Percentiles rank a stretch among this genome's conserved stretches.
These are phyloP conservation scores for Adelognathus sp. DNA, from an alignment of 2,888 invertebrate species.

Conservation along the genomic window DNA sequence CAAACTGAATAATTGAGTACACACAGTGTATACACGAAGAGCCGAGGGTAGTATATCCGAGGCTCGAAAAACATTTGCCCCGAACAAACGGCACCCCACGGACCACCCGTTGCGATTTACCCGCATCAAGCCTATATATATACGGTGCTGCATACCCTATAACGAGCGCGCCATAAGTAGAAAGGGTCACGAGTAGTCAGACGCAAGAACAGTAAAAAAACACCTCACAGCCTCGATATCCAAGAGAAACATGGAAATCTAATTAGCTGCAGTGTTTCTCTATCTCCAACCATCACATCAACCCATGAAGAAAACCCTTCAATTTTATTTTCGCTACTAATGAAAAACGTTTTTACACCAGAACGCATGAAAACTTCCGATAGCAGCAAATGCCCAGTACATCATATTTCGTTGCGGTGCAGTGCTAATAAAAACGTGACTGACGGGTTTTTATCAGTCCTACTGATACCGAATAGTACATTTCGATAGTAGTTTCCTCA, in stretches of 20 bases:
- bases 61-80: conserved; percentile 13
- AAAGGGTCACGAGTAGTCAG: conserved; percentile 23
- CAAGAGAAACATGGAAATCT: background rate
- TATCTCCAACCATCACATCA: background rate
- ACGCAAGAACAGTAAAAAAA: background rate
- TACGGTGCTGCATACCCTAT: background rate
- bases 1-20: background rate
- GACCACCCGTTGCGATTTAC: conserved; percentile 16
- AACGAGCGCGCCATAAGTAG: conserved; percentile 5
- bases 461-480: background rate
- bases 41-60: background rate
- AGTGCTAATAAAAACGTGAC: conserved; percentile 22
- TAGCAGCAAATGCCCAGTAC: conserved; percentile 38
- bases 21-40: background rate
- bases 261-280: background rate
- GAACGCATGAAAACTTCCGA: background rate
- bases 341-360: background rate
- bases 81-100: conserved; percentile 9
- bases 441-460: background rate
- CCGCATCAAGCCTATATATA: conserved; percentile 3
- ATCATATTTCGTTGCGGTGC: conserved; percentile 26
- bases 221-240: background rate
- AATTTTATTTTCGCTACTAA: background rate
- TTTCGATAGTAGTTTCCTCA: background rate
- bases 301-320: background rate